phyloP scores from a whole-genome alignment of 2,888 invertebrate species.

The Mythimna ferrago region DNA sequence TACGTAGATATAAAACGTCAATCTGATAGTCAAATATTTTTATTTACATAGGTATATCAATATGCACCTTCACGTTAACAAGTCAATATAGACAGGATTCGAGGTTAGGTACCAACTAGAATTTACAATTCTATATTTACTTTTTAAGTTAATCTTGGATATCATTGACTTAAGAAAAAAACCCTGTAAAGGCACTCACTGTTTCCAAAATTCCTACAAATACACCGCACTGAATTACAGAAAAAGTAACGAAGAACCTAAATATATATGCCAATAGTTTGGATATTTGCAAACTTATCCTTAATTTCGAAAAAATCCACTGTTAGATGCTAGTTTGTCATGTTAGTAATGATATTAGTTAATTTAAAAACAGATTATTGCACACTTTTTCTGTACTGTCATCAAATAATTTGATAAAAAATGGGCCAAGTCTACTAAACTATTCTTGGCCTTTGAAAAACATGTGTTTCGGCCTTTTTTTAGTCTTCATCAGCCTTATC shows the following conservation, averaged over 20 bases:
- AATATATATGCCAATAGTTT: too few species aligned
- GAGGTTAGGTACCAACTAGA: not conserved
- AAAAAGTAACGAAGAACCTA: too few species aligned
- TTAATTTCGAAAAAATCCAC: too few species aligned
- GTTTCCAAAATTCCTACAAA: too few species aligned
- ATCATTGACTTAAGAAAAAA: not conserved
- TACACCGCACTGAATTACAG: too few species aligned
- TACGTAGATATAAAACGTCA: not conserved
- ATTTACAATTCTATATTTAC: not conserved
- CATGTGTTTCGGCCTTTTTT: not conserved
- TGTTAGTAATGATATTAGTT: not conserved
- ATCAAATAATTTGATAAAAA: not conserved
- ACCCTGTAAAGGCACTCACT: too few species aligned
- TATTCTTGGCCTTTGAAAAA: not conserved
- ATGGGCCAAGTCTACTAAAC: not conserved
- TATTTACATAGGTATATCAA: slow-evolving; percentile 4
- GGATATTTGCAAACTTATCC: too few species aligned
- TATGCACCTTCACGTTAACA: not conserved
- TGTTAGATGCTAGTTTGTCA: not conserved
- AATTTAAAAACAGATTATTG: too few species aligned
- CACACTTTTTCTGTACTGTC: not conserved
- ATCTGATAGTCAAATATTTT: not conserved
- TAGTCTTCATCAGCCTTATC: not conserved
- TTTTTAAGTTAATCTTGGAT: not conserved
- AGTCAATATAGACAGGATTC: not conserved